Evolutionary conservation across 2,888 invertebrate species (phyloP).

Genomic region (Danaus chrysippus): DNA sequence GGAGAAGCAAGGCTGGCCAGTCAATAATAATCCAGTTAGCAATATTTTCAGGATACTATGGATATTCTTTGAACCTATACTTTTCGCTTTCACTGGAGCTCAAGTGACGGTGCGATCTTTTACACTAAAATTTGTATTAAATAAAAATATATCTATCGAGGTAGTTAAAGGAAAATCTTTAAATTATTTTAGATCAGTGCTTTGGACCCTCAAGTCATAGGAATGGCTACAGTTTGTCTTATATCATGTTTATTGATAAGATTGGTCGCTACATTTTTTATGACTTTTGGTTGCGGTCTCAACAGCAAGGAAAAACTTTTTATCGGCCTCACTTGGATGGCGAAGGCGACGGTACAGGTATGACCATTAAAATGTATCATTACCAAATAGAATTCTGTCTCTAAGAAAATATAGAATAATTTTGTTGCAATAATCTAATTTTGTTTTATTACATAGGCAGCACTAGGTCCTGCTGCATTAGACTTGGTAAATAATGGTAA

Average conservation of each 20-base stretch:
- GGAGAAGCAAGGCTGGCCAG: slow-evolving; percentile 86
- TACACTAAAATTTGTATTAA: background rate
- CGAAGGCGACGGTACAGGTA: slow-evolving; percentile 95
- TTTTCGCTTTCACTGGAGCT: slow-evolving; percentile 93
- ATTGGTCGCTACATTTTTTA: slow-evolving; percentile 78
- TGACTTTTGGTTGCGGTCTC: slow-evolving; percentile 84
- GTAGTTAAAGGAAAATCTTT: background rate
- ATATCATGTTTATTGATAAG: slow-evolving; percentile 80
- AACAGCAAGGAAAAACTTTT: slow-evolving; percentile 90
- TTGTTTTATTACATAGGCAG: slow-evolving; percentile 73
- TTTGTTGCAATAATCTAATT: background rate
- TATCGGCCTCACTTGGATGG: slow-evolving; percentile 89
- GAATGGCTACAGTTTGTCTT: slow-evolving; percentile 82
- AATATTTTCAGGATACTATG: slow-evolving; percentile 89
- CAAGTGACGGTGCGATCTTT: slow-evolving; percentile 82
- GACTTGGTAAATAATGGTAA: slow-evolving; percentile 67
- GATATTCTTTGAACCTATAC: slow-evolving; percentile 92
- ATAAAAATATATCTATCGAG: background rate
- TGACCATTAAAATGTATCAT: background rate
- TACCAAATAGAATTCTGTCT: background rate
- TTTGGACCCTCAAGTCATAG: slow-evolving; percentile 81
- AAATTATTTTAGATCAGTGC: slow-evolving; percentile 62
- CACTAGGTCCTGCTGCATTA: slow-evolving; percentile 83
- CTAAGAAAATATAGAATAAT: background rate
- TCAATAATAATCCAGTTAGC: slow-evolving; percentile 87